Base-by-base conservation (phyloP, 92 coral and sea anemone genomes). In the Phenganax stokvisi region DNA sequence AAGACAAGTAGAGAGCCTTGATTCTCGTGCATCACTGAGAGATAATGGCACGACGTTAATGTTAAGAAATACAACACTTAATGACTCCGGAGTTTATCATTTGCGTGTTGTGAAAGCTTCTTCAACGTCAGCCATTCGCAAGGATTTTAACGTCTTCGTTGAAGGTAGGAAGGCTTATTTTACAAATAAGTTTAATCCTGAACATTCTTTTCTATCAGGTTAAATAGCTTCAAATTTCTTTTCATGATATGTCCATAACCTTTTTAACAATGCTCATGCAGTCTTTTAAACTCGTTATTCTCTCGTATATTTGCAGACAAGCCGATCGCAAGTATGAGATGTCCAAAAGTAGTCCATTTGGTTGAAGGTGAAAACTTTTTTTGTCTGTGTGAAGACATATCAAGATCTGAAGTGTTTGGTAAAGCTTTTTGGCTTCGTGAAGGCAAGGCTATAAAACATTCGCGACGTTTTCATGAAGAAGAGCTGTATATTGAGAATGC, bases 51-150 rank as follows among this genome's bases (percentile, higher is more conserved):
- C 53, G 29, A 54, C 80, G 0, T 75, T 75, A 55, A 28, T 56
- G 1, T 29, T 75, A 51, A 56, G 3, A 54, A 75, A 75, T 56
- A 59, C 64, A 7, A 75, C 63, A n/a, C 57, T 59, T 0, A 75
- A 56, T 10, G 80, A 75, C 6, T 55, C 64, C 37, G 80, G 80
- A 5, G 63, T 56, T 54, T 75, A 54, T 75, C 63, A 54, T 75
- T 57, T 54, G 8, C 62, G 80, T 4, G 56, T 57, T 0, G 8
- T 75, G 64, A 17, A 31, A 55, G 16, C 80, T 20, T 9, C 25
- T 51, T 54, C 77, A 6, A 53, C 80, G 13, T 55, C 51, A 20
- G 61, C 51, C 8, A 56, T 75, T 29, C 80, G 31, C 10, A 37
- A 9, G 17, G 80, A 75, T 29, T 75, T 54, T 53, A 12, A 57